Conservation (phyloP, 2,888 invertebrate genomes). For the Lypha dubia region DNA sequence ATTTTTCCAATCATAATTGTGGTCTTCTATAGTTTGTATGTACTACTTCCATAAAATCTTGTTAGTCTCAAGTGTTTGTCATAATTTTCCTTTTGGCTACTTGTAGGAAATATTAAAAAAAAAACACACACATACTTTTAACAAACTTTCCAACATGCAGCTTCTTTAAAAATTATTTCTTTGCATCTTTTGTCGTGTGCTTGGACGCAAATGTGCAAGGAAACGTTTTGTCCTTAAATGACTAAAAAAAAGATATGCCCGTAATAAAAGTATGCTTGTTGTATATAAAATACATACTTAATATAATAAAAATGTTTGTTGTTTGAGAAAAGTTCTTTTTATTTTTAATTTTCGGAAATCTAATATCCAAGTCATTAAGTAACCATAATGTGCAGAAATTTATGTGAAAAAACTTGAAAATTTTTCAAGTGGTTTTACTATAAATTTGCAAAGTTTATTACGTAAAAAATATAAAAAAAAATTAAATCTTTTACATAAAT, state of each 20-base stretch:
- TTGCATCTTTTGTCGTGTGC: slow-evolving; percentile 22
- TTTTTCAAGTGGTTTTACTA: background rate
- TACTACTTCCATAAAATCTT: slow-evolving; percentile 28
- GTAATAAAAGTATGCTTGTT: slow-evolving; percentile 41
- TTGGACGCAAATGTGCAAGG: background rate
- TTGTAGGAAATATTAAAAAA: slow-evolving; percentile 43
- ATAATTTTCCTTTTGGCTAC: slow-evolving; percentile 41
- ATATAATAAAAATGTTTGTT: slow-evolving; percentile 38
- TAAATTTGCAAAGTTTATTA: too few species aligned
- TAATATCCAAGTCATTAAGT: slow-evolving; percentile 24
- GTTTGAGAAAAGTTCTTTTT: slow-evolving; percentile 13
- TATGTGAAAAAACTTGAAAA: background rate
- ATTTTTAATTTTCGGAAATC: background rate
- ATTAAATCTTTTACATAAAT: too few species aligned
- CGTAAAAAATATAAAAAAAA: too few species aligned
- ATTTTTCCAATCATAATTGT: background rate
- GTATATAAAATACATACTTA: slow-evolving; percentile 25
- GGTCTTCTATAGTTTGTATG: slow-evolving; percentile 9
- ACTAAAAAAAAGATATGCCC: slow-evolving; percentile 5
- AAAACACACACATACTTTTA: too few species aligned
- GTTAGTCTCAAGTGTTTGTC: slow-evolving; percentile 36
- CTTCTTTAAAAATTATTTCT: slow-evolving; percentile 10
- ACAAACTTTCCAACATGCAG: slow-evolving; percentile 18
- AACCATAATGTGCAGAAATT: slow-evolving; percentile 17
- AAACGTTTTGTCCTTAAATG: slow-evolving; percentile 30